Percentiles rank a stretch among this genome's conserved stretches.
Conservation (phyloP, 2,113 vertebrate species). For the Equus przewalskii region DNA sequence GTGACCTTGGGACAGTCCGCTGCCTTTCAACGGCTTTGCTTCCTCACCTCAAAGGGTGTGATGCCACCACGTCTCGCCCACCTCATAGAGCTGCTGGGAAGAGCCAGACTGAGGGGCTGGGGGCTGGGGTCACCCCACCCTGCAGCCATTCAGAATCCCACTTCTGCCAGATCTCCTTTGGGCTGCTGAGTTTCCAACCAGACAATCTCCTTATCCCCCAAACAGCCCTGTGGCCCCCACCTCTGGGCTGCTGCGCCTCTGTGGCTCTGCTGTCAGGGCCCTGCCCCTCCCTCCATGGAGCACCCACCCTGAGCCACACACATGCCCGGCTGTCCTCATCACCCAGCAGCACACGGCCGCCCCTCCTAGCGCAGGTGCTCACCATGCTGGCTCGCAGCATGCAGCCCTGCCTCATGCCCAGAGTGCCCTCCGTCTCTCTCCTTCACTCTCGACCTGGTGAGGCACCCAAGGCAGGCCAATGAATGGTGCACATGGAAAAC, state of each 20-base stretch:
- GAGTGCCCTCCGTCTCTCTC: background rate
- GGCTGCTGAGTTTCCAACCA: background rate
- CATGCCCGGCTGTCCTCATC: background rate
- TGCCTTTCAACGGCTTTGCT: background rate
- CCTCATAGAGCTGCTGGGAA: background rate
- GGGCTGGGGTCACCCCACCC: background rate
- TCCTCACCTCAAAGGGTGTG: background rate
- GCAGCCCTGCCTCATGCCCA: background rate
- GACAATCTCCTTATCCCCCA: background rate
- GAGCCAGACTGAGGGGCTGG: background rate
- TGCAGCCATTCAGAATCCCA: background rate
- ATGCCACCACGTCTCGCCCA: background rate
- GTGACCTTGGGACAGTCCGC: background rate
- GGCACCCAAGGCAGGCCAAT: background rate
- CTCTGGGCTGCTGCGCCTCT: background rate
- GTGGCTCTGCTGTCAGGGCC: background rate
- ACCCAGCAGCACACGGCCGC: background rate
- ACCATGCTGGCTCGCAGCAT: rapidly evolving
- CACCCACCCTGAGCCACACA: background rate
- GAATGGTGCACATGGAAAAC: background rate
- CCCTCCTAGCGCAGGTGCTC: background rate
- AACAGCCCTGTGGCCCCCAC: background rate
- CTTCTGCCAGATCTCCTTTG: background rate
- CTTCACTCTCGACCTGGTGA: background rate
- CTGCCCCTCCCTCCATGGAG: background rate